Evolutionary conservation across 2,797 vertebrate genomes (phyloP).

Genomic region (Semaprochilodus insignis): DNA sequence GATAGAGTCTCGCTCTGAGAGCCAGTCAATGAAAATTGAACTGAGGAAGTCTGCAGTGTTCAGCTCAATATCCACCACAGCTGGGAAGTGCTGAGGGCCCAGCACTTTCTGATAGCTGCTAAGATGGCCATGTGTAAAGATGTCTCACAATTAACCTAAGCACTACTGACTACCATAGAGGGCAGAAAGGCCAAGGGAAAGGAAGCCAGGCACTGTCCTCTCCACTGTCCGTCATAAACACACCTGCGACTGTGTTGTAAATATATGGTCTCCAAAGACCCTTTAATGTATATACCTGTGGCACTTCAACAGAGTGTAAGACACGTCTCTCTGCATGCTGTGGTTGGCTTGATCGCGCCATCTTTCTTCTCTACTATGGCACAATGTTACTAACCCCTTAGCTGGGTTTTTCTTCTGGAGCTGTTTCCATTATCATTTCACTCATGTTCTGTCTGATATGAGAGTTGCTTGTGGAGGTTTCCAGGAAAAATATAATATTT

Average conservation of each 20-base stretch:
- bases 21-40: constrained; percentile 96
- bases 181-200: background rate
- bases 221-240: background rate
- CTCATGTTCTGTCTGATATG: constrained; percentile 53
- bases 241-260: constrained; percentile 27
- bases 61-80: constrained; percentile 79
- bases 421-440: constrained; percentile 55
- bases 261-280: constrained; percentile 5
- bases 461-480: constrained; percentile 65
- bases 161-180: constrained; percentile 22
- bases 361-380: constrained; percentile 32
- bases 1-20: constrained; percentile 89
- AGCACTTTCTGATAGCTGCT: background rate
- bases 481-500: constrained; percentile 43
- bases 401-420: constrained; percentile 30
- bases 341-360: constrained; percentile 42
- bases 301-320: constrained; percentile 30
- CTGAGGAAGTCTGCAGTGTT: constrained; percentile 89
- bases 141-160: constrained; percentile 66
- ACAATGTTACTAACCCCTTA: constrained; percentile 57
- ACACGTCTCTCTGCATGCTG: constrained; percentile 50
- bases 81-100: constrained; percentile 86
- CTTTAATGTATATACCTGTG: constrained; percentile 48
- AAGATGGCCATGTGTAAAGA: constrained; percentile 54
- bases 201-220: background rate